phyloP scores from a whole-genome alignment of 1,140 invertebrate genomes.

The Drosophila pectinifera region DNA sequence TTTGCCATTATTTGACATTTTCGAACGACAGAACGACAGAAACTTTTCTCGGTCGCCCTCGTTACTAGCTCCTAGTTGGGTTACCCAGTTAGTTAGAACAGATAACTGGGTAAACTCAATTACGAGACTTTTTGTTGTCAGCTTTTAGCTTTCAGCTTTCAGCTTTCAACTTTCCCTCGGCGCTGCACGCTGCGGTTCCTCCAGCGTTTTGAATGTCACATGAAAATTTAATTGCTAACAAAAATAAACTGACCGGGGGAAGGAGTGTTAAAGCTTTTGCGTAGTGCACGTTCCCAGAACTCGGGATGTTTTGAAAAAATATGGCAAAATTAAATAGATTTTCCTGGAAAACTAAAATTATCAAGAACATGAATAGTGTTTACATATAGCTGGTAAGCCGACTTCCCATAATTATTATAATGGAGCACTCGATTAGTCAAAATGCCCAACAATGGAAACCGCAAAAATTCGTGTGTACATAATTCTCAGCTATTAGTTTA shows the following conservation, averaged over 20 bases:
- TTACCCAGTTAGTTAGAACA: slow-evolving; percentile 27
- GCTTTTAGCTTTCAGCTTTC: slow-evolving; percentile 19
- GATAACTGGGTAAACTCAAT: slow-evolving; percentile 65
- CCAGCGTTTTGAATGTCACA: slow-evolving; percentile 26
- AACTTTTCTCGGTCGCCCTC: slow-evolving; percentile 23
- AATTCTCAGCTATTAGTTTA: slow-evolving; percentile 33
- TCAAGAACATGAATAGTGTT: no score
- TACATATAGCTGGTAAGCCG: background rate
- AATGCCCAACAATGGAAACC: slow-evolving; percentile 7
- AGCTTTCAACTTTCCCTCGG: slow-evolving; percentile 8
- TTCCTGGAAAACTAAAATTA: background rate
- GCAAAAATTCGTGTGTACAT: slow-evolving; percentile 8
- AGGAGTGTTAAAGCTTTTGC: background rate
- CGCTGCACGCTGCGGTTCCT: background rate
- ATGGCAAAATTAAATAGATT: no score
- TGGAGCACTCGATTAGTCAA: background rate
- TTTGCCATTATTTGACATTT: slow-evolving; percentile 56
- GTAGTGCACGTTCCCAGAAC: background rate
- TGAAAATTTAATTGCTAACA: slow-evolving; percentile 19
- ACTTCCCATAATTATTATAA: slow-evolving; percentile 12
- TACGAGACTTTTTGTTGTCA: slow-evolving; percentile 54
- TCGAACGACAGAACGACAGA: slow-evolving; percentile 23
- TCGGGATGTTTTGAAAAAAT: background rate
- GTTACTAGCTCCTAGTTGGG: slow-evolving; percentile 15
- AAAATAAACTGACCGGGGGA: background rate